Percentiles rank a stretch among this genome's conserved stretches.
Conservation (phyloP, 1,140 invertebrate genomes). For the Procambarus virginalis region DNA sequence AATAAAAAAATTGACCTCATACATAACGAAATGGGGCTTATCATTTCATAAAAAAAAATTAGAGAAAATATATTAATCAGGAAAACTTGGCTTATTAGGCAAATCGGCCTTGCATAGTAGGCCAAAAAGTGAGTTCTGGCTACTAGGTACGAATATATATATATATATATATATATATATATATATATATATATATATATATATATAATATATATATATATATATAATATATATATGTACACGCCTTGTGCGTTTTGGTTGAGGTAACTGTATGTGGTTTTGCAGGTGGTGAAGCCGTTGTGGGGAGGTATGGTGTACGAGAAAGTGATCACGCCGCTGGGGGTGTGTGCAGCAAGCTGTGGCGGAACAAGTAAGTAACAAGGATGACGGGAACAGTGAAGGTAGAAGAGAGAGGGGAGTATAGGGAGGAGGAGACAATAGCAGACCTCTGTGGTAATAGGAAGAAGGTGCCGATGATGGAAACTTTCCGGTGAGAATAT, state of each 20-base stretch:
- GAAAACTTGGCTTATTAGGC: no score
- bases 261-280: not conserved
- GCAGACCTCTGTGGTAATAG: no score
- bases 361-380: slow-evolving; percentile 20
- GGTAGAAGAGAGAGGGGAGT: not conserved
- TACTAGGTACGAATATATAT: no score
- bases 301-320: slow-evolving; percentile 12
- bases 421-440: not conserved
- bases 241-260: not conserved
- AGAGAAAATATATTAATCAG: no score
- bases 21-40: no score
- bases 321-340: not conserved
- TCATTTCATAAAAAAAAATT: no score
- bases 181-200: no score
- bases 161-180: no score
- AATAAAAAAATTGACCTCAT: no score
- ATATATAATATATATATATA: no score
- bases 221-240: not conserved
- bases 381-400: not conserved
- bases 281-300: slow-evolving; percentile 33
- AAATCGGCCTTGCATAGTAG: no score
- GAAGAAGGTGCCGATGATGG: not conserved
- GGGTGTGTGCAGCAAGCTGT: not conserved
- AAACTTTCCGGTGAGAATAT: not conserved
- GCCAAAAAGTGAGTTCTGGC: no score